A percentile compares a stretch with the other conserved stretches of the same genome.
Conservation (phyloP, 2,888 invertebrate genomes). For the Diachrysia chrysitis region DNA sequence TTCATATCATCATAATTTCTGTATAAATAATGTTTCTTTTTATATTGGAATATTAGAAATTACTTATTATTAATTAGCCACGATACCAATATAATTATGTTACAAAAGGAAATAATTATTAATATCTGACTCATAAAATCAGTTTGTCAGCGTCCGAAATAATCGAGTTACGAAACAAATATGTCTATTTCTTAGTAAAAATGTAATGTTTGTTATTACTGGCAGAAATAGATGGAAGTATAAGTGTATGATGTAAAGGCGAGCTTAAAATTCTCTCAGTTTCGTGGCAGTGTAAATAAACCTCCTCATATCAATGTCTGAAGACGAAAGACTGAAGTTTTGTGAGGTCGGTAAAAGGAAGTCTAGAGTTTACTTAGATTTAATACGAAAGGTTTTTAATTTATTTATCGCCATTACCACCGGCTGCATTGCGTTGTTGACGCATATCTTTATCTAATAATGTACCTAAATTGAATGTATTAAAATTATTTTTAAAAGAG, state of each 20-base stretch:
- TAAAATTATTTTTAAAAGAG: no score
- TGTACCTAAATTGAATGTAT: no score
- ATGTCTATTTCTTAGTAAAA: constrained; percentile 29
- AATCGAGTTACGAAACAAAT: constrained; percentile 41
- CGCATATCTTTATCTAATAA: no score
- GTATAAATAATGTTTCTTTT: no score
- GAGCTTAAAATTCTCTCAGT: constrained; percentile 34
- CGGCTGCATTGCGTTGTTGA: no score
- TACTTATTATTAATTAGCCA: no score
- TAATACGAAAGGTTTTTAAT: not conserved
- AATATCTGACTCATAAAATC: constrained; percentile 17
- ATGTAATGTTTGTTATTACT: constrained; percentile 45
- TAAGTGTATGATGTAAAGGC: constrained; percentile 15
- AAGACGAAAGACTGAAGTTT: not conserved
- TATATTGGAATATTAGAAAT: no score
- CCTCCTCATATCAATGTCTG: not conserved
- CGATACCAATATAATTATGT: not conserved
- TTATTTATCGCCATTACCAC: no score
- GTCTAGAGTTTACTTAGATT: not conserved
- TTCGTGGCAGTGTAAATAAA: constrained; percentile 9
- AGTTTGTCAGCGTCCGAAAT: constrained; percentile 40
- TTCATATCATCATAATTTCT: no score
- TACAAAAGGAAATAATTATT: constrained; percentile 6
- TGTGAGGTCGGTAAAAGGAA: not conserved
- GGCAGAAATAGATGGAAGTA: constrained; percentile 28